Conservation (phyloP, 2,888 invertebrate genomes). For the Rosalia funebris region DNA sequence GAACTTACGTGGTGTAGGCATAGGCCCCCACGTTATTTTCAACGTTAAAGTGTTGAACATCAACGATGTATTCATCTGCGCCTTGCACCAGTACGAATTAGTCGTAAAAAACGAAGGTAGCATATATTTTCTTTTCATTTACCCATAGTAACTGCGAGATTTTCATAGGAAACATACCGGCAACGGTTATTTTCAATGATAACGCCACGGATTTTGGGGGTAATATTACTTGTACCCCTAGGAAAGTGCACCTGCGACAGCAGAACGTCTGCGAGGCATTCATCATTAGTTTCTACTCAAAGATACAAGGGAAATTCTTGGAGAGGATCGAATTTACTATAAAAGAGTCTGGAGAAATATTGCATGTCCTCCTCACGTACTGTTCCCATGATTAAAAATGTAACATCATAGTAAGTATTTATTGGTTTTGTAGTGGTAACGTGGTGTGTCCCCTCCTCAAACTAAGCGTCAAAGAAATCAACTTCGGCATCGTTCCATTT, state of each 20-base stretch:
- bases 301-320: constrained; percentile 70
- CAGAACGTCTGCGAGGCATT: constrained; percentile 57
- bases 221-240: constrained; percentile 66
- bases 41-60: constrained; percentile 70
- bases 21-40: constrained; percentile 69
- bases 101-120: constrained; percentile 69
- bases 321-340: constrained; percentile 71
- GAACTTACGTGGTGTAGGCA: constrained; percentile 66
- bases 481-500: constrained; percentile 69
- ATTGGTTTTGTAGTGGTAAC: constrained; percentile 67
- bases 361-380: constrained; percentile 70
- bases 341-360: constrained; percentile 68
- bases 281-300: constrained; percentile 68
- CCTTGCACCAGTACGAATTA: constrained; percentile 71
- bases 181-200: constrained; percentile 66
- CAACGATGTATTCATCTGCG: constrained; percentile 69
- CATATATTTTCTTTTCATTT: not conserved
- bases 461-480: constrained; percentile 66
- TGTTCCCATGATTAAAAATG: constrained; percentile 33
- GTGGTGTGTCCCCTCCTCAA: constrained; percentile 70
- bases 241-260: constrained; percentile 29
- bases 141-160: not conserved
- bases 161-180: constrained; percentile 69
- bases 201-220: constrained; percentile 69
- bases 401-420: not conserved